Base-by-base conservation (phyloP, 2,888 invertebrate species). In the Apotomis capreana region DNA sequence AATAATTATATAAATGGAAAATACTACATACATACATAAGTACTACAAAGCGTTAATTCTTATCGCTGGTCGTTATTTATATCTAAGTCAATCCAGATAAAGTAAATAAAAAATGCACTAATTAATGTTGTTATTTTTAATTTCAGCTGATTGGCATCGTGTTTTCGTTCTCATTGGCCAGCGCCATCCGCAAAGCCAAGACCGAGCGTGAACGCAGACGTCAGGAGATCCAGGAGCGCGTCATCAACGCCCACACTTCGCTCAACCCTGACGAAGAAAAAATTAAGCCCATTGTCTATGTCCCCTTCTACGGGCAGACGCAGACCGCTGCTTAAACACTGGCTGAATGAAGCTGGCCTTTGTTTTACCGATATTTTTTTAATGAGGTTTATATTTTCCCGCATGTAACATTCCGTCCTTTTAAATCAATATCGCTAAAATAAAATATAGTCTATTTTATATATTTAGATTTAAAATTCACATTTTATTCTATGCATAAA, bases 141-240 rank as follows among this genome's bases (percentile, higher is more conserved):
- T 94, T 94, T 64, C 90, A 97, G 97, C 91, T 98, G 59, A 94
- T 98, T 81, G 98, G 98, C 77, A 96, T 98, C 64, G 94, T 97
- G 75, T 97, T 98, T 84, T 97, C 98, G 2, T 97, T 97, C 87
- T 97, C 97, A 90, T 91, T 99, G 87, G 98, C 97, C 73, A 95
- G 96, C 83, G 96, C 97, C 3, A 96, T 99, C 83, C 96, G 97
- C 74, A 95, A 95, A 75, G 95, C 96, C 74, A 97, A 97, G 86
- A 95, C 95, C 0, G 95, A 96, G 78, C 95, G 95, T 54, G 95
- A 95, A 81, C 95, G 95, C 70, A 94, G 96, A 67, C 94, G 95
- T 67, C 96, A 96, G 95, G 95, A 96, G 86, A 92, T 95, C 74
- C 93, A 95, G 76, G 94, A 95, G 77, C 93, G 93, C 52, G 90